Conservation (phyloP, 2,888 invertebrate genomes). For the Zhengitettix transpicula region DNA sequence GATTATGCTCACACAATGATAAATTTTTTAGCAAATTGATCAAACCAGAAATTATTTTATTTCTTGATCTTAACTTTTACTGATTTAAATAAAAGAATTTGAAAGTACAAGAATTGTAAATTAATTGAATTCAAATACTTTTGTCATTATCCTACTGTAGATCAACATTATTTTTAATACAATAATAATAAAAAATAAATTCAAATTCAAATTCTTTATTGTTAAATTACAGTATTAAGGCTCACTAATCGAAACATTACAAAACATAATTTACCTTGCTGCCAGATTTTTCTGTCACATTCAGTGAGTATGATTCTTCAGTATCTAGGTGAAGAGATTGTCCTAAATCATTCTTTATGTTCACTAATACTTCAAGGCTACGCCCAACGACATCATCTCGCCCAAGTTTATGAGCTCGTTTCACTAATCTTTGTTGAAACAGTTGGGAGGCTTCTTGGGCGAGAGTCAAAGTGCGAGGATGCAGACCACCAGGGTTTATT, state of each 20-base stretch:
- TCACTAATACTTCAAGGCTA: neutral
- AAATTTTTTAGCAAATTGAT: no score
- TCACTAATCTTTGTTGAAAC: neutral
- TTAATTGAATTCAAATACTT: no score
- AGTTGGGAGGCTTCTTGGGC: neutral
- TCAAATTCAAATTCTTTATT: neutral
- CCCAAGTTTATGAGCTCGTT: neutral
- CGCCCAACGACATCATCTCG: neutral
- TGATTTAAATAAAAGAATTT: no score
- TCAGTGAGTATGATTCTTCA: slow-evolving; percentile 59
- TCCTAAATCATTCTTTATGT: neutral
- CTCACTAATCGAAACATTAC: neutral
- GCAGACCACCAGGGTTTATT: neutral
- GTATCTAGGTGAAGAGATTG: slow-evolving; percentile 39
- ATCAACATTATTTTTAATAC: neutral
- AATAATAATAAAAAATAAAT: neutral
- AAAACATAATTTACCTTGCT: neutral
- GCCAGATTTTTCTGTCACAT: slow-evolving; percentile 21
- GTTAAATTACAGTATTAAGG: neutral
- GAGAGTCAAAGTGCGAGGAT: neutral
- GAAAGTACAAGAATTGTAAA: no score
- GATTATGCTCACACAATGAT: no score
- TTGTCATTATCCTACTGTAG: no score
- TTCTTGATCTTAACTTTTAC: no score
- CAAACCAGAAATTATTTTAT: no score